Base-by-base conservation (phyloP, 1,140 invertebrate genomes). In the Yoshiicerus persimilis region DNA sequence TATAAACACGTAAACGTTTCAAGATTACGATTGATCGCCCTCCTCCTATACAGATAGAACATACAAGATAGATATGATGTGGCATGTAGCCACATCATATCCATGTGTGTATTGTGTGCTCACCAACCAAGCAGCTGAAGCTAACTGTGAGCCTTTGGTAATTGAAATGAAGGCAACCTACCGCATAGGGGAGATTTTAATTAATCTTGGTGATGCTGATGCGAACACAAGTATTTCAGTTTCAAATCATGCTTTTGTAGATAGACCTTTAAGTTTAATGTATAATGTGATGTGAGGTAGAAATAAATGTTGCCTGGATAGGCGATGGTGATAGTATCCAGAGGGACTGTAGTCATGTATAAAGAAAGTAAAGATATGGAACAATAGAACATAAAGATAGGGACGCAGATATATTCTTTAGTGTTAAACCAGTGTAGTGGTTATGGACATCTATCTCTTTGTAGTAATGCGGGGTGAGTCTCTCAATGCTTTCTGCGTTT, bases 121-220 rank as follows among this genome's bases (percentile, higher is more conserved):
- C 16, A 20, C 25, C 5, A 32, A 25, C 10, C 0, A 70, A 70
- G 47, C 47, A 70, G 13, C 66, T 13, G 66, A 70, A 32, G 25
- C 66, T 70, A 30, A 30, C 66, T 30, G 11, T 70, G 25, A 30
- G 25, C 25, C 30, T 27, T 70, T 16, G 4, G 66, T 70, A 70
- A 70, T 70, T 70, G 66, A 70, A 70, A 70, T 70, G 66, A 70
- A 70, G 30, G 66, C 66, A 27, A 70, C 25, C 25, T 30, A 66
- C 23, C 23, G 64, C 66, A 23, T 56, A 62, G 41, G 84, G 83
- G 47, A 86, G 62, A 87, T 32, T 87, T 87, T 87, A 87, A 87
- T 87, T 87, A 87, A 87, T 77, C 64, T 5, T 36, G 75, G 30
- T 30, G 66, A 87, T 77, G 27, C 20, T 36, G 75, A 70, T 30